These are phyloP conservation scores for Pachliopta kotzebuea DNA, from an alignment of 2,888 invertebrate genomes.

Conservation along the genomic window DNA sequence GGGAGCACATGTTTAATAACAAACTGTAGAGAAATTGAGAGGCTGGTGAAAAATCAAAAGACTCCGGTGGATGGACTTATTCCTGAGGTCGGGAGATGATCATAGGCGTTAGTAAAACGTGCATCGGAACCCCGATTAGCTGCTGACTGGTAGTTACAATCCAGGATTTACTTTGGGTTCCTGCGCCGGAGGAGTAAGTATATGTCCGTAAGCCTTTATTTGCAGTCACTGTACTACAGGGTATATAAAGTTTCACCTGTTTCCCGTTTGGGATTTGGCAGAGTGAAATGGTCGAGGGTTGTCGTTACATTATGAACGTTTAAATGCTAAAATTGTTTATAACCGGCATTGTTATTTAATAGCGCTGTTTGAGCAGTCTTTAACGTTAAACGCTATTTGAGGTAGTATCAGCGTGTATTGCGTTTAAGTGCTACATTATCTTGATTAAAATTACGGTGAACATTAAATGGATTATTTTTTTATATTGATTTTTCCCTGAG, in stretches of 20 bases:
- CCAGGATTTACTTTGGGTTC: no score
- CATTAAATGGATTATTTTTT: background rate
- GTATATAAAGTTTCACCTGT: slow-evolving; percentile 43
- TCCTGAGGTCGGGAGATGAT: no score
- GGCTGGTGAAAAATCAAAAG: no score
- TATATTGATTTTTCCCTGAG: background rate
- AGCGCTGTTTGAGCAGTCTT: slow-evolving; percentile 14
- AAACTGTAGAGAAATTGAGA: no score
- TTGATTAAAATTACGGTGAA: background rate
- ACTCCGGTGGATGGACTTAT: no score
- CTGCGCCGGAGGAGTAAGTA: no score
- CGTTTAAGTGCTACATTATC: slow-evolving; percentile 1
- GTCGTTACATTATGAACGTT: slow-evolving; percentile 11
- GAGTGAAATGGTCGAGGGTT: slow-evolving; percentile 15
- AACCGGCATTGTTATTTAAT: slow-evolving; percentile 20
- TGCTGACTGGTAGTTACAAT: no score
- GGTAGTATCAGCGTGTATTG: slow-evolving; percentile 2
- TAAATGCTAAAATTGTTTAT: slow-evolving; percentile 26
- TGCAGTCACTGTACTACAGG: slow-evolving; percentile 26
- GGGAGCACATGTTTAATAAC: no score
- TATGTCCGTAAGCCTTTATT: slow-evolving; percentile 3
- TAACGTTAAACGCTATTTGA: slow-evolving; percentile 15
- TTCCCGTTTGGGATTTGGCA: slow-evolving; percentile 35
- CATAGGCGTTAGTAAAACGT: no score
- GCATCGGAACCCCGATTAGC: no score